Conservation (phyloP, 2,888 invertebrate species). For the Ichneumon xanthorius region DNA sequence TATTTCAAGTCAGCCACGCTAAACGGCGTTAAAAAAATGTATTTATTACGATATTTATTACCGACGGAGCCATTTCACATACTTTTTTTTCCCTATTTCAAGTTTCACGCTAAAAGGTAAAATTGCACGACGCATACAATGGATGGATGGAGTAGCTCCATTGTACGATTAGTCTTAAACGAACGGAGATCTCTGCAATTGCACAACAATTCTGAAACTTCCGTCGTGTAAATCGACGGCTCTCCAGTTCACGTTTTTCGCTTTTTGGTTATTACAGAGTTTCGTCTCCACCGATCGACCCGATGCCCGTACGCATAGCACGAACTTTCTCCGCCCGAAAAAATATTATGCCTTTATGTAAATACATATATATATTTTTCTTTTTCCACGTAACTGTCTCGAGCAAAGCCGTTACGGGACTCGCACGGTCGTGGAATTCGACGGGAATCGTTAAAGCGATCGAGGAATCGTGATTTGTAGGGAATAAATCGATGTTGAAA, state of each 20-base stretch:
- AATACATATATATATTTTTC: constrained; percentile 5
- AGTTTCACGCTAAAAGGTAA: no score
- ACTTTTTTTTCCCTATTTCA: no score
- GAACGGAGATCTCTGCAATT: constrained; percentile 6
- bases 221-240: not conserved
- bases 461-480: not conserved
- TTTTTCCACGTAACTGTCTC: not conserved
- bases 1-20: no score
- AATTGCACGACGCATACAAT: not conserved
- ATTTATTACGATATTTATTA: no score
- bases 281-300: constrained; percentile 35
- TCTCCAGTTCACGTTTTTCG: constrained; percentile 6
- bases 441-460: not conserved
- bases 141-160: not conserved
- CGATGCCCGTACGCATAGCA: constrained; percentile 5
- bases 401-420: not conserved
- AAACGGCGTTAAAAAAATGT: no score
- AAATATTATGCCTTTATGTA: constrained; percentile 31
- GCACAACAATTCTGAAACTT: constrained; percentile 28
- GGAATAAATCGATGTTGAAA: not conserved
- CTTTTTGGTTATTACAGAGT: constrained; percentile 31
- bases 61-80: no score
- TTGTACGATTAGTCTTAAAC: not conserved
- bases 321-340: constrained; percentile 58
- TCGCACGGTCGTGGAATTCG: not conserved